These are phyloP conservation scores for Tenualosa thibaudeaui DNA, from an alignment of 2,797 vertebrate species.

Conservation along the genomic window DNA sequence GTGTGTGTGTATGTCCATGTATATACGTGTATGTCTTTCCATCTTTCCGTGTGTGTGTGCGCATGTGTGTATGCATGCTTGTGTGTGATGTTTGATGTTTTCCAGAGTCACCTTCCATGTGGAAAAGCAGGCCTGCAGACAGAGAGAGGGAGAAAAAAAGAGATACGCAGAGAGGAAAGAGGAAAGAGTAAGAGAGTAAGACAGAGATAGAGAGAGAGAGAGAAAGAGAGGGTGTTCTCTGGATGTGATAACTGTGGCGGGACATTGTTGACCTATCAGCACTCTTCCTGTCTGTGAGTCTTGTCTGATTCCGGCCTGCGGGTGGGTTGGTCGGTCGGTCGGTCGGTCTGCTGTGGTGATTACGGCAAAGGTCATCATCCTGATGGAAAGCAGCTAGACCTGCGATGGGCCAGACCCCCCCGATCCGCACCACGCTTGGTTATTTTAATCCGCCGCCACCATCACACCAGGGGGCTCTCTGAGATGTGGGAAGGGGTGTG, in stretches of 20 bases:
- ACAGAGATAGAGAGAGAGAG: not conserved
- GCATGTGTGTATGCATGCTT: not conserved
- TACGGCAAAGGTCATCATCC: conserved; percentile 3
- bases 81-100: not conserved
- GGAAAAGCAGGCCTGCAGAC: not conserved
- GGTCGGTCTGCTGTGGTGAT: not conserved
- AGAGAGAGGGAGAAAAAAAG: not conserved
- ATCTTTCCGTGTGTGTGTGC: not conserved
- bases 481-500: not conserved
- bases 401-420: too few relatives aligned
- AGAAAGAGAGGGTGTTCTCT: conserved; percentile 4
- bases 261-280: conserved; percentile 32
- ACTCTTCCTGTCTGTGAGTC: conserved; percentile 35
- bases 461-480: not conserved
- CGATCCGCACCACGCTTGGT: too few relatives aligned
- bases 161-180: not conserved
- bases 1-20: not conserved
- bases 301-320: not conserved
- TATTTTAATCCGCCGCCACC: not conserved
- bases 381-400: not conserved
- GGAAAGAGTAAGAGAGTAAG: not conserved
- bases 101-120: not conserved
- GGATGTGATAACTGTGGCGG: conserved; percentile 21
- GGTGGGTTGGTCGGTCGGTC: not conserved
- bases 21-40: not conserved